Evolutionary conservation across 2,113 vertebrate species (phyloP).

Genomic region (Herpailurus yagouaroundi): DNA sequence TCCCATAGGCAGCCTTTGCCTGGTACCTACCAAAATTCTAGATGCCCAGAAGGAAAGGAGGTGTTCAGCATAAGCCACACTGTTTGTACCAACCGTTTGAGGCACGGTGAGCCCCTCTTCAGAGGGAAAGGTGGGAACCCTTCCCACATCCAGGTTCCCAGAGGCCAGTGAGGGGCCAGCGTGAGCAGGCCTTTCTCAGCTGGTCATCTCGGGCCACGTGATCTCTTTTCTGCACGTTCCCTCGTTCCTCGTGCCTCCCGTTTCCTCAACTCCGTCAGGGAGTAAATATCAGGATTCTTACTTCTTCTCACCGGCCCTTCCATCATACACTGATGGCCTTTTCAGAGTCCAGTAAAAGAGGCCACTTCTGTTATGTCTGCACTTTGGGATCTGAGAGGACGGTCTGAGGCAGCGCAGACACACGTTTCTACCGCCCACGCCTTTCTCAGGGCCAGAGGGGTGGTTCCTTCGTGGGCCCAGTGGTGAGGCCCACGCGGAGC

Average conservation of each 20-base stretch:
- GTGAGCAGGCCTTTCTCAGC: not conserved
- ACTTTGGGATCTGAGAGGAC: not conserved
- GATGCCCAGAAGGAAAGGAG: not conserved
- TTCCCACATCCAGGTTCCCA: not conserved
- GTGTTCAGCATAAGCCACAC: not conserved
- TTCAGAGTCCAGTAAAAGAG: not conserved
- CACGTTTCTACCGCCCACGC: not conserved
- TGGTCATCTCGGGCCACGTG: not conserved
- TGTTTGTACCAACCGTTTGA: not conserved
- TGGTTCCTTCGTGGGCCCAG: not conserved
- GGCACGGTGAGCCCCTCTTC: not conserved
- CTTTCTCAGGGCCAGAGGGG: slow-evolving; percentile 59
- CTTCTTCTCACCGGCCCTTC: not conserved
- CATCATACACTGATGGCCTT: not conserved
- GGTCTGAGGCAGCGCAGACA: fast-evolving
- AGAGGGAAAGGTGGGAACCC: not conserved
- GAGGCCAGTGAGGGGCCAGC: not conserved
- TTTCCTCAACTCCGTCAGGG: not conserved
- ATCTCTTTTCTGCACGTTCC: not conserved
- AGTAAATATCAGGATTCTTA: not conserved
- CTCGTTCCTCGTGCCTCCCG: not conserved
- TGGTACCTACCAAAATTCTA: not conserved
- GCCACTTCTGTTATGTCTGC: not conserved
- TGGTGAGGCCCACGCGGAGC: not conserved
- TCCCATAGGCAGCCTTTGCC: not conserved